Base-by-base conservation (phyloP, 2,888 invertebrate species). In the Ceratothoa steindachneri region DNA sequence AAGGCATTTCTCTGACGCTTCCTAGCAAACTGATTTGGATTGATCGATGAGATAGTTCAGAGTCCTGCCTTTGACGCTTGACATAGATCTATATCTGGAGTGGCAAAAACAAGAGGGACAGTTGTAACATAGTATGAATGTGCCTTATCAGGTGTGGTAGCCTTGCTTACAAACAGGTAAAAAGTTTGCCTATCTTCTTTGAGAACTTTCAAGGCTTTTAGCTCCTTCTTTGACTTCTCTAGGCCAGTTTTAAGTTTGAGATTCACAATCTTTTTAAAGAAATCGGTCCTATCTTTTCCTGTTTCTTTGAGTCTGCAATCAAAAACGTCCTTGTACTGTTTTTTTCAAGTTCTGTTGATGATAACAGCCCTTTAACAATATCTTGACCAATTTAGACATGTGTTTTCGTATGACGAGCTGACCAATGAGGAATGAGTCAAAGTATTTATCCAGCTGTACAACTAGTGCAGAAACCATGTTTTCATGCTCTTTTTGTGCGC, bases 31-130 rank as follows among this genome's bases (percentile, higher is more conserved):
- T 41, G 69, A 27, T 51, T 19, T 24, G 7, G 68, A 30, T 41
- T 68, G 31, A 22, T 30, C 31, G 31, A 68, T 68, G 31, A 68
- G 30, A 41, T 68, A 41, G 41, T 68, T 30, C 68, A 0, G 19
- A 69, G 51, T 51, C 27, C n/a, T 69, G 52, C 69, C 22, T 69
- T 69, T 31, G 69, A 69, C 27, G 51, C 69, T 51, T 69, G 41
- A 51, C 69, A 51, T 27, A 69, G 22, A 28, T 69, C 52, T 52
- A 27, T 69, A 31, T 69, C 69, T 69, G 31, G 7, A 22, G 51
- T 69, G 27, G 69, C 12, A 41, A 69, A 51, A 51, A 24, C 69
- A 19, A 69, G 52, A 51, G 69, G 69, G n/a, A 69, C 69, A 69
- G 69, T 27, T 27, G 52, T 69, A 1, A 52, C 27, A 15, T 31